These are phyloP conservation scores for Macrosteles quadrilineatus DNA, from an alignment of 1,140 invertebrate genomes.

Conservation along the genomic window DNA sequence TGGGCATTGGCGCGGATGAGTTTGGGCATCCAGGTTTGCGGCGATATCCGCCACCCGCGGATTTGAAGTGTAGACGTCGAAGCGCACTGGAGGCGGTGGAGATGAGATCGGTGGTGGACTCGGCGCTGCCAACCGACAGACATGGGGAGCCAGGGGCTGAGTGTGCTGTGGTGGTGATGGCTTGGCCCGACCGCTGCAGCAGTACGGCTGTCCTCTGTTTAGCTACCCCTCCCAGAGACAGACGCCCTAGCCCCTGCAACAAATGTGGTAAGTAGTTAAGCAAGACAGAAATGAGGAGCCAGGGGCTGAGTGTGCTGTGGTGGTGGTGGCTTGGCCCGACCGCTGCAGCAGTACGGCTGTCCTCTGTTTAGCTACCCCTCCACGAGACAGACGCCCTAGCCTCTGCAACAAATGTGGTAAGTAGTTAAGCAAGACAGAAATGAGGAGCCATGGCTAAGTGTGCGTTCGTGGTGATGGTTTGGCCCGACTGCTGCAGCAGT, in stretches of 20 bases:
- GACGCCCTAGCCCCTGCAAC: constrained; percentile 32
- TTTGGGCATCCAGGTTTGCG: constrained; percentile 12
- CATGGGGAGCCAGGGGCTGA: constrained; percentile 44
- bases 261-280: too few relatives aligned
- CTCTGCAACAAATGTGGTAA: too few relatives aligned
- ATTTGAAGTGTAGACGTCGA: constrained; percentile 65
- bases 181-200: constrained; percentile 43
- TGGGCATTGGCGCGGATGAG: not conserved
- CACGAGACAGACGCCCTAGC: constrained; percentile 37
- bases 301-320: constrained; percentile 45
- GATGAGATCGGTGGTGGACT: constrained; percentile 54
- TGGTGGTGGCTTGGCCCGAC: constrained; percentile 46
- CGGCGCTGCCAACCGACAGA: constrained; percentile 37
- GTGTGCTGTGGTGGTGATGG: constrained; percentile 45
- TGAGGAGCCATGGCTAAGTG: too few relatives aligned
- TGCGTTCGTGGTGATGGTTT: too few relatives aligned
- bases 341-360: constrained; percentile 41
- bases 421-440: too few relatives aligned
- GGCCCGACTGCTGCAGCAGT: too few relatives aligned
- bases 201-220: constrained; percentile 41
- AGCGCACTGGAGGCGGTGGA: constrained; percentile 66
- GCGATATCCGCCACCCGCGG: constrained; percentile 53
- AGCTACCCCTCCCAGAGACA: constrained; percentile 38
- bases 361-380: constrained; percentile 36
- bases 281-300: constrained; percentile 40